These are phyloP conservation scores for Drosophila lacertosa DNA, from an alignment of 1,140 invertebrate genomes.

Conservation along the genomic window DNA sequence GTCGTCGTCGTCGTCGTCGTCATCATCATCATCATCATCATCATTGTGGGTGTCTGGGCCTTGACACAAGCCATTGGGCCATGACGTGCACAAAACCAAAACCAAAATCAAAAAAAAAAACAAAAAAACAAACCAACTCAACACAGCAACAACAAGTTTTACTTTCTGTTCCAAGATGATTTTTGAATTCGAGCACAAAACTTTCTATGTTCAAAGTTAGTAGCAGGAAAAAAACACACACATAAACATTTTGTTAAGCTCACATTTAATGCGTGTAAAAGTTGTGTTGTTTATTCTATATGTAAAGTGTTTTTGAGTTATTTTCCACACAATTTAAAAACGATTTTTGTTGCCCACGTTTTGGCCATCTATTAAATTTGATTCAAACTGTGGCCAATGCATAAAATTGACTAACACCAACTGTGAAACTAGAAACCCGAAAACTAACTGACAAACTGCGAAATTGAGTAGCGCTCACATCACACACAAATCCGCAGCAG, in stretches of 20 bases:
- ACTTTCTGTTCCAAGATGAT: constrained; percentile 9
- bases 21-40: no score
- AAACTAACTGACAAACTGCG: constrained; percentile 13
- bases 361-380: constrained; percentile 16
- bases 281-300: no score
- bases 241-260: no score
- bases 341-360: background rate
- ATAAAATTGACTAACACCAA: constrained; percentile 42
- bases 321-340: no score
- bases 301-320: no score
- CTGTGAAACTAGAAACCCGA: background rate
- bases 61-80: constrained; percentile 66
- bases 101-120: no score
- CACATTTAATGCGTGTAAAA: no score
- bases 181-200: constrained; percentile 5
- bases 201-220: no score
- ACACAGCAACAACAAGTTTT: constrained; percentile 28
- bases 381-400: constrained; percentile 28
- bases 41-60: constrained; percentile 74
- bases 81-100: constrained; percentile 64
- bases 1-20: constrained; percentile 78
- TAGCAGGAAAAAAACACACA: no score
- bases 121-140: no score
- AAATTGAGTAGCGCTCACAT: constrained; percentile 24
- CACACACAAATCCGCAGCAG: constrained; percentile 37